Evolutionary conservation across 2,888 invertebrate species (phyloP), one percentile per base, ranked within the genome.

Genomic region (Slavum lentiscoides): DNA sequence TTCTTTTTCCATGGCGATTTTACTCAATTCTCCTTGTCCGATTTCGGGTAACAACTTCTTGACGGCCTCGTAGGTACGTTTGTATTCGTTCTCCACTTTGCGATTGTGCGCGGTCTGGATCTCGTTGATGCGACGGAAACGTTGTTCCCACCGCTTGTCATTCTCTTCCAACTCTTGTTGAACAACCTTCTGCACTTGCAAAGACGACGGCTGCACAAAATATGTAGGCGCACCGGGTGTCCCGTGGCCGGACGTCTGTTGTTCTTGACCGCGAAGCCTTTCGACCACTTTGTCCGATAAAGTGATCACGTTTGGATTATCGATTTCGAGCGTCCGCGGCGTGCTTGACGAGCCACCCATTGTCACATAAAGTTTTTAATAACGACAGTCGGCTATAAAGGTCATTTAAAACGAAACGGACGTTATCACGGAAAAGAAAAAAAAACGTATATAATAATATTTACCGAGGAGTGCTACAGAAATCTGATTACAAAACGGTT

Each of bases 291-390:
- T 80, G 15, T 80, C 80, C 5, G 80, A 80, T 43, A 80, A 23
- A 55, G 61, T 80, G 17, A 80, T 72, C n/a, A 80, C 80, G 30
- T 80, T 80, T 43, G 80, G 80, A 64, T 80, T 80, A 9, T 80
- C 80, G 17, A 64, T 64, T 72, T 80, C 72, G 17, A 80, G 49
- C 58, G 70, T 80, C n/a, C 80, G 61, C 1, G 72, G 39, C 8
- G 70, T 66, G 23, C 80, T 80, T 15, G 72, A 55, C 23, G 72
- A 58, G 39, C 72, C 80, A 17, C 80, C 80, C 80, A 80, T 80
- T 19, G 55, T 72, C 0, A 11, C 43, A 43, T 58, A 23, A 11
- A 43, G 11, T 9, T 68, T 39, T 49, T n/a, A 58, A 15, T 37
- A 58, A 49, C 15, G 15, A 55, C n/a, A 5, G 19, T 21, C 39